Evolutionary conservation across 2,888 invertebrate genomes (phyloP).

Genomic region (Caenorhabditis japonica): DNA sequence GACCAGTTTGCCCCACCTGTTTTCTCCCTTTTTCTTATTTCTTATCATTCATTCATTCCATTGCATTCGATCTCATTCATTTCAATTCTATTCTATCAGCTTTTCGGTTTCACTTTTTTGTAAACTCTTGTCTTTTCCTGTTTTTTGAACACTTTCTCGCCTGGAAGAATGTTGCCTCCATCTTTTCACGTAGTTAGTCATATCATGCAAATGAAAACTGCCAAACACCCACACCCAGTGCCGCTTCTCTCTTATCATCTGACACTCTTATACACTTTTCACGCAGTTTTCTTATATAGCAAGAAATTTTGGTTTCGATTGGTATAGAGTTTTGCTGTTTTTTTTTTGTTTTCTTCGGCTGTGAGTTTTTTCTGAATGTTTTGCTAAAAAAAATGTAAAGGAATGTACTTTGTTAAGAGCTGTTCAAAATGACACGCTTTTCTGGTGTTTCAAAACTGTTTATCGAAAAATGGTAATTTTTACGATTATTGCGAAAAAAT

Average conservation of each 20-base stretch:
- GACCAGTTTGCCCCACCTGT: constrained; percentile 30
- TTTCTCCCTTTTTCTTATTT: constrained; percentile 6
- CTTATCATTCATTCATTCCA: constrained; percentile 11
- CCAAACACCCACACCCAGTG: constrained; percentile 10
- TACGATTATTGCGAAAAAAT: no score
- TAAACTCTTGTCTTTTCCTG: no score
- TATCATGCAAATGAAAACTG: constrained; percentile 49
- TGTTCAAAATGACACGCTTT: no score
- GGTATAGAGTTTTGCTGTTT: not conserved
- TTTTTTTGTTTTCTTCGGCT: no score
- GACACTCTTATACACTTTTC: constrained; percentile 12
- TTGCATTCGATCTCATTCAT: constrained; percentile 1
- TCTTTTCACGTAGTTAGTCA: constrained; percentile 21
- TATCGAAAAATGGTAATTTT: no score
- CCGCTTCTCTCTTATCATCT: constrained; percentile 1
- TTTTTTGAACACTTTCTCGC: not conserved
- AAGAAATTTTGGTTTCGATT: constrained; percentile 4
- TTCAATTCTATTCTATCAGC: constrained; percentile 5
- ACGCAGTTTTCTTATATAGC: not conserved
- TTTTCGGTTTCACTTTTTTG: not conserved
- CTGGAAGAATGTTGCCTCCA: no score
- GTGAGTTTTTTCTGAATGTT: no score
- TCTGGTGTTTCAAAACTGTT: no score
- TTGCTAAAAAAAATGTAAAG: no score
- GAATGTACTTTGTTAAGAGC: no score